phyloP scores from a whole-genome alignment of 2,113 vertebrate species.

The Oreocharis arfaki region DNA sequence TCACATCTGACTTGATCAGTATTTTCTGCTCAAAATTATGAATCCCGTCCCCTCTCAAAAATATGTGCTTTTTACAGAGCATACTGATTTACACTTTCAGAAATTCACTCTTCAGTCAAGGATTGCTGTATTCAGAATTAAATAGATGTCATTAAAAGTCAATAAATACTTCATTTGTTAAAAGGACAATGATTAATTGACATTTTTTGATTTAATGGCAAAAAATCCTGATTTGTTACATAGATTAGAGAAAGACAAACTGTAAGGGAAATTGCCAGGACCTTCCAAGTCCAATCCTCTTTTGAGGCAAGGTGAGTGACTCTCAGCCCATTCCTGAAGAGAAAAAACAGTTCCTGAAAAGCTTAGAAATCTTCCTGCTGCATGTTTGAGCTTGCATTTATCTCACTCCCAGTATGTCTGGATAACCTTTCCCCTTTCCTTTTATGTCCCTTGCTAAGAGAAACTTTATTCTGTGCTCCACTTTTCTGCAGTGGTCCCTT shows the following conservation, averaged over 20 bases:
- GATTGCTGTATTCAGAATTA: not conserved
- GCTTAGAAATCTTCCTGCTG: not conserved
- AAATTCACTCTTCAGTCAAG: not conserved
- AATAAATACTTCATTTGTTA: not conserved
- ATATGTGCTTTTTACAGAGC: not conserved
- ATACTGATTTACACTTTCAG: not conserved
- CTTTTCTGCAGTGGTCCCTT: not conserved
- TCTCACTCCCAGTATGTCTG: not conserved
- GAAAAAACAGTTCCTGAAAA: not conserved
- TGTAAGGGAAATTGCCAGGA: not conserved
- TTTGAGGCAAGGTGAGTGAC: not conserved
- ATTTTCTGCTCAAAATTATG: not conserved
- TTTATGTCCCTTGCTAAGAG: not conserved
- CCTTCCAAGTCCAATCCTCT: not conserved
- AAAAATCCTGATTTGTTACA: not conserved
- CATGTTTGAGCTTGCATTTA: not conserved
- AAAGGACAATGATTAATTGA: not conserved
- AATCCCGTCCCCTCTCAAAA: not conserved
- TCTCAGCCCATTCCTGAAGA: not conserved
- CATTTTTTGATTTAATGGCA: not conserved
- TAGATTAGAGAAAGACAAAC: not conserved
- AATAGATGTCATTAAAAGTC: not conserved
- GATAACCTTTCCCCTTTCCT: not conserved
- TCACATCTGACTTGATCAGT: not conserved
- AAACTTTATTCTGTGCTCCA: not conserved